These are phyloP conservation scores for Drosophila subquinaria DNA, from an alignment of 2,888 invertebrate genomes.

Conservation along the genomic window DNA sequence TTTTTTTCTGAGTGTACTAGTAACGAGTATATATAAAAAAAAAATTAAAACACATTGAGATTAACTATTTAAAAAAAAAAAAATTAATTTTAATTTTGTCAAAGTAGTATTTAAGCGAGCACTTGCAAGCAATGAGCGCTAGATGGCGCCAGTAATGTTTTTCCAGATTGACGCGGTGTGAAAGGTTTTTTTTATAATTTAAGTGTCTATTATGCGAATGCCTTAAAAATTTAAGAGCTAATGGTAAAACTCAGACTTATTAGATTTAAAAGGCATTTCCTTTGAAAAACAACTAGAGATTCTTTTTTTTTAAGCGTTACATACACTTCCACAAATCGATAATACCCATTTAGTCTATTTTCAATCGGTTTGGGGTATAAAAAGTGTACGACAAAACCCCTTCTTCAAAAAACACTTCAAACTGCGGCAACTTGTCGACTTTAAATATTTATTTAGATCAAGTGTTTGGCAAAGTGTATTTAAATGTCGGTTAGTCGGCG, in stretches of 20 bases:
- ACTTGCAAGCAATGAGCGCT: background rate
- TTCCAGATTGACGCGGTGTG: background rate
- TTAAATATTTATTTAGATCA: slow-evolving; percentile 2
- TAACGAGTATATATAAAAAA: too few species aligned
- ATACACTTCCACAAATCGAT: background rate
- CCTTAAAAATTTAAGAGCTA: too few species aligned
- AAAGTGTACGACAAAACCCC: background rate
- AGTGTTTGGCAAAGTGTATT: slow-evolving; percentile 26
- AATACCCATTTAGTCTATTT: background rate
- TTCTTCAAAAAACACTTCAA: background rate
- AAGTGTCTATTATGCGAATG: background rate
- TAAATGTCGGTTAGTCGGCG: slow-evolving; percentile 7
- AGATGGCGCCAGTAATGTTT: background rate
- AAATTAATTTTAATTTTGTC: too few species aligned
- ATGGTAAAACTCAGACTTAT: too few species aligned
- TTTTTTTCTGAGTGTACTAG: too few species aligned
- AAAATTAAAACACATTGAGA: too few species aligned
- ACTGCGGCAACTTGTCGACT: background rate
- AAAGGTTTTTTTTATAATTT: background rate
- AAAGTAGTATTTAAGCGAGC: too few species aligned
- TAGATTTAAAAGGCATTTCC: too few species aligned
- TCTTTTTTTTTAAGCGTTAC: too few species aligned
- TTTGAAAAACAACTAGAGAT: too few species aligned
- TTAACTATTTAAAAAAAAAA: too few species aligned
- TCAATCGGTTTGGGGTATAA: background rate